Conservation (phyloP, 1,140 invertebrate genomes). For the Metopolophium dirhodum region DNA sequence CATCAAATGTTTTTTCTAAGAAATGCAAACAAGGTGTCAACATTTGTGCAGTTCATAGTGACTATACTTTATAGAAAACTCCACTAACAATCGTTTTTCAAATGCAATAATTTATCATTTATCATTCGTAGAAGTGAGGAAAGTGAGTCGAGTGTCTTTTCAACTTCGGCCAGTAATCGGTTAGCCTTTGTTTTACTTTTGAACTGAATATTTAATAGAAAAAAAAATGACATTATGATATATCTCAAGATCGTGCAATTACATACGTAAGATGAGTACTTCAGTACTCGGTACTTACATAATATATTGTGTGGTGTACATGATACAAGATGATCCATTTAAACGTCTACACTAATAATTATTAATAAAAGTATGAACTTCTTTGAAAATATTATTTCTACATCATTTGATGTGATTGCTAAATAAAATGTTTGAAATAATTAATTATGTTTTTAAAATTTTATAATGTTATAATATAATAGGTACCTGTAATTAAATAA, state of each 20-base stretch:
- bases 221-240: background rate
- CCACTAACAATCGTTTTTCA: background rate
- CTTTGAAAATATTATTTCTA: background rate
- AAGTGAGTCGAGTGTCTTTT: background rate
- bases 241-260: background rate
- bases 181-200: background rate
- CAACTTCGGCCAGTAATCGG: background rate
- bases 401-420: background rate
- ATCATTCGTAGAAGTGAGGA: background rate
- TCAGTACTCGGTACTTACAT: background rate
- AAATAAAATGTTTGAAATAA: too few species aligned
- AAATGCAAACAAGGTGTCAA: background rate
- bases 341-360: background rate
- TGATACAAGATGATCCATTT: background rate
- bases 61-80: background rate
- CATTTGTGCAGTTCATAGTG: background rate
- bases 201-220: background rate
- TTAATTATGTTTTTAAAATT: background rate
- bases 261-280: background rate
- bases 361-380: background rate
- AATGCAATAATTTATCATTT: background rate
- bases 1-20: background rate
- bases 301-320: background rate
- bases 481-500: too few species aligned
- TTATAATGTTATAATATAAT: background rate